phyloP scores from a whole-genome alignment of 2,888 invertebrate genomes.

The Tethea ocularis region DNA sequence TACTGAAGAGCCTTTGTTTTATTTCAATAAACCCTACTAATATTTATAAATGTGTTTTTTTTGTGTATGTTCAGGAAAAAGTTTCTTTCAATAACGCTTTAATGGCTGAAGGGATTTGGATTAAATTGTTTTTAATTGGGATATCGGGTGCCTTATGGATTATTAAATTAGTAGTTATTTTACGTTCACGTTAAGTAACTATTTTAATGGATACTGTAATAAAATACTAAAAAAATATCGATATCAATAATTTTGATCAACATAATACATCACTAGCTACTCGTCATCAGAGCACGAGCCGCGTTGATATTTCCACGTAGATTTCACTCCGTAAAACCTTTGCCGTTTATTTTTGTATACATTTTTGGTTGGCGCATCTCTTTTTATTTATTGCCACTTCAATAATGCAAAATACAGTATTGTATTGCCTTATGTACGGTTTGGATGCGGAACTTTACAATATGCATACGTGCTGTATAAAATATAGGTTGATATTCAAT shows the following conservation, averaged over 20 bases:
- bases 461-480: neutral
- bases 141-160: too few relatives aligned
- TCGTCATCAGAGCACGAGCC: conserved; percentile 78
- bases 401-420: conserved; percentile 41
- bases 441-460: conserved; percentile 7
- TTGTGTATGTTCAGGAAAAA: too few relatives aligned
- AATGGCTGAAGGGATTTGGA: too few relatives aligned
- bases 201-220: neutral
- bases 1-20: conserved; percentile 16
- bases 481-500: neutral
- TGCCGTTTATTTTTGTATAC: conserved; percentile 78
- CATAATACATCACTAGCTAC: conserved; percentile 59
- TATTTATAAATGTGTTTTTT: too few relatives aligned
- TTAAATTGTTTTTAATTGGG: too few relatives aligned
- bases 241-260: conserved; percentile 41
- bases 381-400: conserved; percentile 71
- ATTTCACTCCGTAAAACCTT: conserved; percentile 82
- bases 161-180: too few relatives aligned
- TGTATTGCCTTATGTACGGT: neutral
- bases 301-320: conserved; percentile 82
- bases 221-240: neutral
- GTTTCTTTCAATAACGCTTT: too few relatives aligned
- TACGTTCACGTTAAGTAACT: too few relatives aligned
- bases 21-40: neutral
- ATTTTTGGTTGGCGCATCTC: conserved; percentile 73